Base-by-base conservation (phyloP, 2,888 invertebrate species). In the Phasia obesa region DNA sequence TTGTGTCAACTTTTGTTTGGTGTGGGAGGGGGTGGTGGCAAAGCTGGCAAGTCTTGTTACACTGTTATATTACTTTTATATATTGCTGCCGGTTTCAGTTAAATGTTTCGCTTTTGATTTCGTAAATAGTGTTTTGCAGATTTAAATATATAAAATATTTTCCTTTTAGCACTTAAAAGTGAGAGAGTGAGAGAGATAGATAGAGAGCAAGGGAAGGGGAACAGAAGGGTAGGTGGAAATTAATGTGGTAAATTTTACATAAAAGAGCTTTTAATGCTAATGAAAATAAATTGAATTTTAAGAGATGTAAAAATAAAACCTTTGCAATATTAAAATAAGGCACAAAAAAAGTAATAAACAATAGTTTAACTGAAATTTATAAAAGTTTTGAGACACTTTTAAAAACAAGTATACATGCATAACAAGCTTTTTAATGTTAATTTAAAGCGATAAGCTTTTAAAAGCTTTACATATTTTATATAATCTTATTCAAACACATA, bases 21-120 rank as follows among this genome's bases (percentile, higher is more conserved):
- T 17, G 27, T 13, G n/a, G 9, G n/a, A n/a, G n/a, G n/a, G n/a
- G n/a, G n/a, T n/a, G n/a, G n/a, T n/a, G n/a, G n/a, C n/a, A n/a
- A 11, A 21, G 21, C 51, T 21, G 59, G 42, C 47, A 70, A 59
- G 15, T 69, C 62, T 69, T 73, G 77, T 73, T 71, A 67, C 60
- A 51, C 21, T 69, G 38, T 69, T 49, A 31, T 27, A 71, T 64
- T 64, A 59, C 64, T 71, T 71, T 81, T 57, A 53, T 70, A 60
- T 55, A 77, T 55, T 70, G 77, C 55, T 67, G 77, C 77, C 55
- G 60, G 65, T 65, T 82, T 51, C 74, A 57, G 67, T 83, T 83
- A 83, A 83, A 83, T 79, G 83, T 76, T 79, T 79, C 75, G 75
- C 83, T 83, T 83, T 83, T 83, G 79, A 83, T 83, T 83, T 79